Evolutionary conservation across 2,797 vertebrate genomes (phyloP).

Genomic region (Pantherophis vulpinus): DNA sequence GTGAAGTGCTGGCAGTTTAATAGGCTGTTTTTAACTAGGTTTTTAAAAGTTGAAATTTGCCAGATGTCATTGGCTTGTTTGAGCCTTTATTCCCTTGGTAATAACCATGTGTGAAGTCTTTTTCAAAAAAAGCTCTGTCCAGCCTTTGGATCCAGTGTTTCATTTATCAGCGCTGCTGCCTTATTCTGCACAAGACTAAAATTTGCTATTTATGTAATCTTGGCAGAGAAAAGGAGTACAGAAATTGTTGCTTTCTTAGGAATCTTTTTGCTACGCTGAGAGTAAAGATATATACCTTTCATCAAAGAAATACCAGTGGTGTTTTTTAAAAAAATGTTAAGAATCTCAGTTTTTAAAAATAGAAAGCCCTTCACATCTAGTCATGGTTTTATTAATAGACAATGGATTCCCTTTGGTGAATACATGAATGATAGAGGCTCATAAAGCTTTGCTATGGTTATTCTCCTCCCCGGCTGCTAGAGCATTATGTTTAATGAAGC

Average conservation of each 20-base stretch:
- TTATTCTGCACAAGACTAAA: constrained; percentile 64
- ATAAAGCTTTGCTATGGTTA: constrained; percentile 20
- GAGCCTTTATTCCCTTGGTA: constrained; percentile 81
- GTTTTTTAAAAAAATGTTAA: constrained; percentile 56
- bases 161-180: constrained; percentile 65
- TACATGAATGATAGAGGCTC: constrained; percentile 8
- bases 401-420: constrained; percentile 52
- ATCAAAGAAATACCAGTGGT: constrained; percentile 51
- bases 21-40: constrained; percentile 77
- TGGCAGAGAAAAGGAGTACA: constrained; percentile 44
- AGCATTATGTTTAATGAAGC: constrained; percentile 24
- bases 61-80: constrained; percentile 88
- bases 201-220: constrained; percentile 55
- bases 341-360: constrained; percentile 60
- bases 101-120: constrained; percentile 81
- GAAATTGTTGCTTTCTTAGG: constrained; percentile 52
- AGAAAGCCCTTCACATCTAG: constrained; percentile 28
- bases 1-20: constrained; percentile 80
- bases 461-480: constrained; percentile 2
- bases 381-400: constrained; percentile 48
- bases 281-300: constrained; percentile 60
- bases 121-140: constrained; percentile 70
- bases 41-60: constrained; percentile 85
- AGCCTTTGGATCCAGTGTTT: constrained; percentile 70
- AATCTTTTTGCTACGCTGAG: constrained; percentile 53